Evolutionary conservation across 2,113 vertebrate species (phyloP).

Genomic region (Channa maculata): DNA sequence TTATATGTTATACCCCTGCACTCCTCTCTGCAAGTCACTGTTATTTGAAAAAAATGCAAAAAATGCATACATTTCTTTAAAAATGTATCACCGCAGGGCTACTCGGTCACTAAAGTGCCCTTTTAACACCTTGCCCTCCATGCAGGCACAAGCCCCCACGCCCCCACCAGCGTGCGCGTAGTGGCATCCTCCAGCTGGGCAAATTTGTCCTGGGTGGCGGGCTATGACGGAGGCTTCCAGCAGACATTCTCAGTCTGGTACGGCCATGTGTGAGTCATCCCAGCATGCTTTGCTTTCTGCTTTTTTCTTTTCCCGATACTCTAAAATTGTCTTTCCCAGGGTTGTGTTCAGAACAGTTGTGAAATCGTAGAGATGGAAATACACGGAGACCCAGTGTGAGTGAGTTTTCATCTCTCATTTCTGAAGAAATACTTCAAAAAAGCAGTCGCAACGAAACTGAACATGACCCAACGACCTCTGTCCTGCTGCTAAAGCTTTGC

Average conservation of each 20-base stretch:
- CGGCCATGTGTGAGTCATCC: conserved; percentile 99
- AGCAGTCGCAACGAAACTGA: conserved; percentile 60
- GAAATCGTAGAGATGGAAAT: conserved; percentile 59
- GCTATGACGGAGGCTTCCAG: conserved; percentile 97
- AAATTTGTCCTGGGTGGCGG: conserved; percentile 95
- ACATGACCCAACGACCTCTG: conserved; percentile 59
- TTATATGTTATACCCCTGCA: no score
- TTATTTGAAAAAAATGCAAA: no score
- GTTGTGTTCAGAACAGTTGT: conserved; percentile 76
- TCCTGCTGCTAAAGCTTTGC: conserved; percentile 56
- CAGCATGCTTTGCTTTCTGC: conserved; percentile 99
- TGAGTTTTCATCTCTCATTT: conserved; percentile 63
- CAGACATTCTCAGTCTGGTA: conserved; percentile 99
- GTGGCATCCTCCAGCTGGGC: conserved; percentile 93
- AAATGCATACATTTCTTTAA: not conserved
- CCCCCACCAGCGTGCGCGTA: conserved; percentile 89
- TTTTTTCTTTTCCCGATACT: conserved; percentile 73
- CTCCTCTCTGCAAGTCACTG: no score
- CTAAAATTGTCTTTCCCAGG: conserved; percentile 65
- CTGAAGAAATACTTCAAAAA: conserved; percentile 4
- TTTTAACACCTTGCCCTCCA: conserved; percentile 39
- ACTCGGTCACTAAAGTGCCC: conserved; percentile 37
- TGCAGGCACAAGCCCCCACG: conserved; percentile 97
- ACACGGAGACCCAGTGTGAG: conserved; percentile 49
- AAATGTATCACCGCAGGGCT: conserved; percentile 16